Evolutionary conservation across 2,113 vertebrate species (phyloP), one percentile per base, ranked within the genome.

Genomic region (Rhynchomys soricoides): DNA sequence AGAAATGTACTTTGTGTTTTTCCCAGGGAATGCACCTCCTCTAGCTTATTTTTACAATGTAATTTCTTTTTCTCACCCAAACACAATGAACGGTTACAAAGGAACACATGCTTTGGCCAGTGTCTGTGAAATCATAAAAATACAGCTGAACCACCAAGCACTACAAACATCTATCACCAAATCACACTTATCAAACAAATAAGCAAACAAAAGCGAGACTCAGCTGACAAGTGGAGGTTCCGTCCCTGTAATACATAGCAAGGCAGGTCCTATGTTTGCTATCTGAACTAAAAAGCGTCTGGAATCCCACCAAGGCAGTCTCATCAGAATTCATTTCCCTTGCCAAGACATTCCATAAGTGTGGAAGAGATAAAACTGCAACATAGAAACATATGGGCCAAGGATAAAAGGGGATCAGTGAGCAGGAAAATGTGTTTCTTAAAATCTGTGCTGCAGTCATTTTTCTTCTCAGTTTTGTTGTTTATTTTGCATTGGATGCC

Each of bases 371-470:
- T 97, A 98, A 97, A 95, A 91, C 83, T 52, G 90, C 94, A 89
- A 50, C 96, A 91, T n/a, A 91, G 83, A 71, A 93, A 52, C 93
- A 96, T 91, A 73, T 15, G 43, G 57, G 81, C 74, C 64, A 86
- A 77, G 93, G 75, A 94, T 94, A 95, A 90, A 98, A 90, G 93
- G 95, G 97, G 70, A 68, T 82, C 93, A 97, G 34, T 71, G 97
- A 97, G 88, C 50, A 98, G 97, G 95, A 97, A 97, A 97, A 98
- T 96, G 93, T 96, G 97, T 97, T 97, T 98, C 97, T 97, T 96
- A 92, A 97, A 97, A 97, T 97, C 89, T 97, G 95, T 87, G 82
- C 96, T 79, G 74, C 88, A 96, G 95, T 95, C 95, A 91, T 97
- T 97, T 96, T 96, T 97, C 94, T 97, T 98, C 96, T 97, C 95